Evolutionary conservation across 2,113 vertebrate genomes (phyloP).

Genomic region (Lagopus leucura): DNA sequence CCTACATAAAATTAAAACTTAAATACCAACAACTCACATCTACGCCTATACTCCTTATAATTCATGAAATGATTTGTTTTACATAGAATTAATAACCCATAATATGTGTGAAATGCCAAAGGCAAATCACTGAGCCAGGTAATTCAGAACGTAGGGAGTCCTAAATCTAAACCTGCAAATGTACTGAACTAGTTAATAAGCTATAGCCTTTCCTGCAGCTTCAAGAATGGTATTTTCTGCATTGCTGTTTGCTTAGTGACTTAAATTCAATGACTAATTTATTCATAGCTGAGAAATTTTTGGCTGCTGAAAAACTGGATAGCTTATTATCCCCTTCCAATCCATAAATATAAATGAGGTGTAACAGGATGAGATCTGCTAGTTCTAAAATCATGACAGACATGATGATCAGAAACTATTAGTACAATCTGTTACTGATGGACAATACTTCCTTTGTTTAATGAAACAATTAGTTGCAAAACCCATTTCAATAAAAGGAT

Average conservation of each 20-base stretch:
- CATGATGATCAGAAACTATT: slow-evolving; percentile 43
- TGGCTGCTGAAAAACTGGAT: slow-evolving; percentile 18
- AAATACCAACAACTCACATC: background rate
- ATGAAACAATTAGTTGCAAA: slow-evolving; percentile 56
- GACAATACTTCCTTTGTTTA: slow-evolving; percentile 35
- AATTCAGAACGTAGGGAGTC: background rate
- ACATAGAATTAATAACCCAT: background rate
- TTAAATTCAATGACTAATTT: slow-evolving; percentile 40
- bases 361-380: slow-evolving; percentile 30
- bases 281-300: slow-evolving; percentile 43
- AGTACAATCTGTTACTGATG: background rate
- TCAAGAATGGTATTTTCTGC: background rate
- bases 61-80: background rate
- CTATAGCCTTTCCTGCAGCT: background rate
- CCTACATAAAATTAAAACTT: background rate
- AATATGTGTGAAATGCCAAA: background rate
- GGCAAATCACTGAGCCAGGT: background rate
- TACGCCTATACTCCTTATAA: background rate
- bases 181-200: background rate
- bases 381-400: slow-evolving; percentile 48
- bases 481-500: slow-evolving; percentile 19
- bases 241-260: slow-evolving; percentile 32
- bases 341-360: slow-evolving; percentile 62
- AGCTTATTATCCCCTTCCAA: slow-evolving; percentile 36
- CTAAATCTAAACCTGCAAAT: background rate